Evolutionary conservation across 2,888 invertebrate genomes (phyloP).

Genomic region (Leistus spinibarbis): DNA sequence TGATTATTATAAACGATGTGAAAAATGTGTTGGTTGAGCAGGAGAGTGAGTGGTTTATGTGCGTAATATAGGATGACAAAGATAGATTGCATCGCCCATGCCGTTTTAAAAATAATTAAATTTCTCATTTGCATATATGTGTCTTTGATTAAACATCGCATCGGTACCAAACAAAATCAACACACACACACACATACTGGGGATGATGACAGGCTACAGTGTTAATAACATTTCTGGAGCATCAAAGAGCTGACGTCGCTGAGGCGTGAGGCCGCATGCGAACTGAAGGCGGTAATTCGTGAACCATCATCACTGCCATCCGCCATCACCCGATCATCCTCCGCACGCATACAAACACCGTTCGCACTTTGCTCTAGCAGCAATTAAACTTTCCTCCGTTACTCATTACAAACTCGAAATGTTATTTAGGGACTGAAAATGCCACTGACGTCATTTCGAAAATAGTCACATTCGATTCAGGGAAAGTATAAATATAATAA

Average conservation of each 20-base stretch:
- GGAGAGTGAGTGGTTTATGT: neutral
- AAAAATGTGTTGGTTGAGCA: neutral
- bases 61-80: neutral
- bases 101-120: constrained; percentile 27
- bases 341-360: constrained; percentile 24
- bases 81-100: constrained; percentile 12
- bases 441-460: neutral
- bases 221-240: constrained; percentile 30
- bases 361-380: constrained; percentile 17
- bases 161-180: constrained; percentile 24
- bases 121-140: constrained; percentile 32
- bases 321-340: neutral
- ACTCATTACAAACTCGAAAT: constrained; percentile 30
- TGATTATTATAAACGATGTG: neutral
- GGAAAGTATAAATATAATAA: too few relatives aligned
- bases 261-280: constrained; percentile 28
- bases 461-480: too few relatives aligned
- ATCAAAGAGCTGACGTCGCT: constrained; percentile 19
- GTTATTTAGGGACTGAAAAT: constrained; percentile 23
- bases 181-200: constrained; percentile 14
- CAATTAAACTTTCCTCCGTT: constrained; percentile 33
- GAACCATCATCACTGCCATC: neutral
- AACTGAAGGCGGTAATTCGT: neutral
- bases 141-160: constrained; percentile 35
- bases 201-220: constrained; percentile 6